Evolutionary conservation across 2,797 vertebrate genomes (phyloP), one percentile per base, ranked within the genome.

Genomic region (Danio tinwini): DNA sequence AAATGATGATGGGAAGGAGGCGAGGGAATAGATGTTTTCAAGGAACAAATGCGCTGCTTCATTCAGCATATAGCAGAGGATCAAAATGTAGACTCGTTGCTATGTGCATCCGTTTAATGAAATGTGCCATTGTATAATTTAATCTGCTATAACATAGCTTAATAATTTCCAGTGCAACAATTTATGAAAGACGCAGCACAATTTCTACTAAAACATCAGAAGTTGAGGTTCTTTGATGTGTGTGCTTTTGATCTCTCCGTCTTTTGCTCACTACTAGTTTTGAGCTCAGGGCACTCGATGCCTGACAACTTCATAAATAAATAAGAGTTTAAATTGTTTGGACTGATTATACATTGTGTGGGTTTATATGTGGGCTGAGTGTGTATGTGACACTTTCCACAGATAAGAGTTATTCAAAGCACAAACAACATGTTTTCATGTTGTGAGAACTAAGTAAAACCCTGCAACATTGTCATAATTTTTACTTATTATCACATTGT

Each of bases 1-100:
- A 91, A 91, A 92, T 87, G 79, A 90, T 82, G 80, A 37, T 78
- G 83, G 83, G n/a, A 71, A 67, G 64, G 75, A 53, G 59, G 14
- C 9, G 45, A 67, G 47, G n/a, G 68, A 80, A 70, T 45, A 45
- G 53, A 55, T 67, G n/a, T 77, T 83, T 81, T 76, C 42, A 81
- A 76, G 67, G 72, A 79, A 83, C 63, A 82, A 77, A 59, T 42
- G 37, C 69, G n/a, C 49, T 55, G 74, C 73, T 70, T 70, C 53
- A 65, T 70, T 67, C 29, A 55, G 72, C 42, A 59, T 53, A 52
- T 50, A 63, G 68, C n/a, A 39, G 56, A 61, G 61, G 53, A 49
- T 37, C 3, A 40, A 37, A 64, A 52, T 21, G 47, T 14, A 39
- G 47, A 14, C 14, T 63, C 14, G n/a, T 29, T 64, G 50, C 70